Base-by-base conservation (phyloP, 2,113 vertebrate species). In the Polyodon spathula region DNA sequence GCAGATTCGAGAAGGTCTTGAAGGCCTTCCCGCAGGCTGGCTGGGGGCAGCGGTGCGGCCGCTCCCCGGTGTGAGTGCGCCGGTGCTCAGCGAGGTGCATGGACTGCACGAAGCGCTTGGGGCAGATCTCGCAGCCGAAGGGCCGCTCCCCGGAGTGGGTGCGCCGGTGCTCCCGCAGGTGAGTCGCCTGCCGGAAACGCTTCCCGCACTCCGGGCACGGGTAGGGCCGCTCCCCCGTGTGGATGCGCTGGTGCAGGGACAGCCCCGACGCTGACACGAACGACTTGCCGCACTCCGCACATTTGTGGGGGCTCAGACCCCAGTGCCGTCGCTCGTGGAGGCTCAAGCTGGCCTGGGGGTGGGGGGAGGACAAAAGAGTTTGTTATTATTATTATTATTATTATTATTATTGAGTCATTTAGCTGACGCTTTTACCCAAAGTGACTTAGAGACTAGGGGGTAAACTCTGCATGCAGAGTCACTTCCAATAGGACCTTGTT, bases 11-110 rank as follows among this genome's bases (percentile, higher is more conserved):
- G 64, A 92, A 83, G 7, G 90, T 92, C 70, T 90, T 91, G 75
- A 94, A 95, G 68, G 88, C 83, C 74, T 93, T 93, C 64, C 88
- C 79, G 2, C 93, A 95, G 60, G 76, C n/a, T n/a, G n/a, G n/a
- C 7, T 77, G 76, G 0, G 76, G 73, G 4, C 93, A 97, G 0
- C 69, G 71, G 37, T 93, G 92, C 0, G 93, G 92, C 6, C 91
- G 74, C 16, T 94, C 90, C 0, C 91, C 91, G 0, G 90, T 92
- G 73, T 95, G 93, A 1, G 90, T 91, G 0, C 90, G 85, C 0
- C 84, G 85, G 66, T 97, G 94, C 1, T 93, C 87, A 0, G 90
- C 83, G 68, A 94, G 79, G 63, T 93, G 93, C 90, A 94, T 91
- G 44, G 91, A 90, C 76, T 93, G 92, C 64, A 92, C 84, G 51